Evolutionary conservation across 2,888 invertebrate genomes (phyloP).

Genomic region (Taphrorychus bicolor): DNA sequence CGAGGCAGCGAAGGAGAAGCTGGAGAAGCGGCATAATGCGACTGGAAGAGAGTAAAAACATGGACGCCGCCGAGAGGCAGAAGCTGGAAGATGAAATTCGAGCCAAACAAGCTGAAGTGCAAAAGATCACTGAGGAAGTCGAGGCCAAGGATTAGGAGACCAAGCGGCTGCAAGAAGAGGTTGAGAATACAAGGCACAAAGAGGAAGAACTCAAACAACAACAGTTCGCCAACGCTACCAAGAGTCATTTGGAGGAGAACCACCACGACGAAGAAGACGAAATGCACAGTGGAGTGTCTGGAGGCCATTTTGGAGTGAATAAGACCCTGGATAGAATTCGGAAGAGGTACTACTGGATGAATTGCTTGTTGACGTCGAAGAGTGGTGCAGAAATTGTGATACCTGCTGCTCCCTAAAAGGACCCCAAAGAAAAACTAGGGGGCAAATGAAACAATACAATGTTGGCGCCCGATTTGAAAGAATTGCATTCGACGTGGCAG

Average conservation of each 20-base stretch:
- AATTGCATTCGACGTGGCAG: too few species aligned
- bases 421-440: too few species aligned
- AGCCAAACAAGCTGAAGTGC: constrained; percentile 86
- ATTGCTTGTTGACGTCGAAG: too few species aligned
- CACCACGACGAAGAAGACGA: constrained; percentile 77
- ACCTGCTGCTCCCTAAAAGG: too few species aligned
- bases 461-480: too few species aligned
- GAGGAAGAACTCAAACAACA: constrained; percentile 63
- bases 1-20: constrained; percentile 90
- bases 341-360: too few species aligned
- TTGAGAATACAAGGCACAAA: constrained; percentile 84
- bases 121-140: constrained; percentile 83
- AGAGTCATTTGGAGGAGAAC: constrained; percentile 76
- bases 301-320: too few species aligned
- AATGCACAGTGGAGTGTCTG: constrained; percentile 73
- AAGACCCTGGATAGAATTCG: too few species aligned
- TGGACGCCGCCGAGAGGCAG: constrained; percentile 84
- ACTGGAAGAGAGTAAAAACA: constrained; percentile 90
- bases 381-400: too few species aligned
- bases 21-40: constrained; percentile 87
- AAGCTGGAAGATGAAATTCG: constrained; percentile 91
- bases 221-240: constrained; percentile 58
- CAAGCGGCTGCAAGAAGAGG: constrained; percentile 89
- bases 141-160: constrained; percentile 77
- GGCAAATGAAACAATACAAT: too few species aligned